Evolutionary conservation across 2,888 invertebrate species (phyloP), one percentile per base, ranked within the genome.

Genomic region (Epirrhoe alternata): DNA sequence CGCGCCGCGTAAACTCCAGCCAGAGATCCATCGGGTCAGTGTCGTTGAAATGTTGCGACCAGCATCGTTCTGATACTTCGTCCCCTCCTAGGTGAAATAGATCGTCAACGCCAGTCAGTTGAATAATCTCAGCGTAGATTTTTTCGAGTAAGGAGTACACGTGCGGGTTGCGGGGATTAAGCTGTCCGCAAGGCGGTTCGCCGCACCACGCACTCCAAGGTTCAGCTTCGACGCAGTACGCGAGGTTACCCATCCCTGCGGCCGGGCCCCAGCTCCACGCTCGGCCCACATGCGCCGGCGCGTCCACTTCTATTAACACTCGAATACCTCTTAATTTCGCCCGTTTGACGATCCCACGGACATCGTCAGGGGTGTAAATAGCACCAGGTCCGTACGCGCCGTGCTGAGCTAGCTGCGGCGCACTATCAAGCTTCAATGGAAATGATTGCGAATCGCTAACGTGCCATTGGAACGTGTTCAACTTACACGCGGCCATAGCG

Each of bases 401-500:
- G 85, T 96, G 96, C 71, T 95, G 94, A 0, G 97, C 96, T 82
- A 98, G 90, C 82, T 97, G 95, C 0, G 97, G 97, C 61, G 95
- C 96, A 70, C 95, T 94, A 30, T 95, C 95, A 4, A 97, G 95
- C 70, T 96, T 95, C 84, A 97, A 96, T 0, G 99, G 98, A 87
- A 98, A 98, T 73, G 98, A 97, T 85, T 98, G 98, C 12, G 98
- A 97, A 86, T 99, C 99, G 5, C 96, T 96, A 35, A 97, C 94
- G 80, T 97, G 97, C 98, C 98, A 98, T 82, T 99, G 98, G 81
- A 99, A 97, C 1, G 97, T 97, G 89, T 99, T 99, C 72, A 98
- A 86, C 87, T 99, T 99, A 77, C 96, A 96, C 53, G 97, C 95
- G 0, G 97, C 96, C 98, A 99, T 98, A 2, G 97, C 98, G 66